Evolutionary conservation across 2,888 invertebrate genomes (phyloP).

Genomic region (Asteroscopus sphinx): DNA sequence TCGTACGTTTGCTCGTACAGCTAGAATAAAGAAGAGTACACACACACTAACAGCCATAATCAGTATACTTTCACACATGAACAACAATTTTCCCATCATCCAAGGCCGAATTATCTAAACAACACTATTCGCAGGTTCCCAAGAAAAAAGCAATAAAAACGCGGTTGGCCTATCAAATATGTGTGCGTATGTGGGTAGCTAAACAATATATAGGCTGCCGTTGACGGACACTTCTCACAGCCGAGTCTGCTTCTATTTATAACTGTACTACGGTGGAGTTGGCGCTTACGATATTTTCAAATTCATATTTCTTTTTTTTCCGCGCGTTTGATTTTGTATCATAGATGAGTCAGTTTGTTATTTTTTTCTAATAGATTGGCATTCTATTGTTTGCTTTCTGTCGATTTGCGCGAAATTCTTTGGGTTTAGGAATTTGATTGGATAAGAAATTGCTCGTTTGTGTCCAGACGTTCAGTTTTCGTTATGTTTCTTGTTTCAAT

Average conservation of each 20-base stretch:
- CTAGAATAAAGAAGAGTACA: not conserved
- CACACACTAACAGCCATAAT: not conserved
- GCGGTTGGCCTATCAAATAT: conserved; percentile 58
- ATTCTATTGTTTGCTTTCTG: conserved; percentile 19
- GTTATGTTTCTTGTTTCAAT: not conserved
- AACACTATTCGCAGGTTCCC: conserved; percentile 49
- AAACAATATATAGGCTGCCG: conserved; percentile 74
- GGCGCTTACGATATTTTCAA: conserved; percentile 65
- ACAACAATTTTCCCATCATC: conserved; percentile 45
- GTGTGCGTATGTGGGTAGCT: conserved; percentile 49
- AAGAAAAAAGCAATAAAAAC: conserved; percentile 61
- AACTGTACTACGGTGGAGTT: conserved; percentile 60
- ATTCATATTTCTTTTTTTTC: conserved; percentile 52
- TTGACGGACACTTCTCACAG: conserved; percentile 77
- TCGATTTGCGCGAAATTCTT: conserved; percentile 2
- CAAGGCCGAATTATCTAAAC: conserved; percentile 50
- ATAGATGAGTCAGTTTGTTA: conserved; percentile 41
- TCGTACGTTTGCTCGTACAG: too few relatives aligned
- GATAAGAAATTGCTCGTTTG: not conserved
- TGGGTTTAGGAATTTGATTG: not conserved
- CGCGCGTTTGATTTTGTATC: conserved; percentile 34
- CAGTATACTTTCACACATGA: conserved; percentile 44
- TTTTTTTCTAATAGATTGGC: conserved; percentile 25
- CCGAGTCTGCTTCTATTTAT: conserved; percentile 71
- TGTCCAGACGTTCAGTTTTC: not conserved